Percentiles rank a stretch among this genome's conserved stretches.
Conservation (phyloP, 2,797 vertebrate genomes). For the Protosalanx chinensis region DNA sequence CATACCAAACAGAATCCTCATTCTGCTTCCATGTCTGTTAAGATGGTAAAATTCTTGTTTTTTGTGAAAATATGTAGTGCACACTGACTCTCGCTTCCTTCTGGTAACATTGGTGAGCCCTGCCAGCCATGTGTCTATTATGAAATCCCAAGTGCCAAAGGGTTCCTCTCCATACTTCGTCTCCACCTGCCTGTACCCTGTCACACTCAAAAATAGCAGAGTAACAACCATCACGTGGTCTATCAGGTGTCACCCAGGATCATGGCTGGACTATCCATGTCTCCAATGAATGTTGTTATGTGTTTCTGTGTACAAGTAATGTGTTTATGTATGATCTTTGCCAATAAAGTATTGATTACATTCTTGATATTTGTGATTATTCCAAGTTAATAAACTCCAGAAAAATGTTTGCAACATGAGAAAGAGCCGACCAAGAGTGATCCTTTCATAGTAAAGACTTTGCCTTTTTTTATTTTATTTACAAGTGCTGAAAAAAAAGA, state of each 20-base stretch:
- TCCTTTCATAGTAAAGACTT: constrained; percentile 26
- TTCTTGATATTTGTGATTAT: not conserved
- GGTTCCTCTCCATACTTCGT: not conserved
- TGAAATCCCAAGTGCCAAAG: not conserved
- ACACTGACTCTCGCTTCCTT: not conserved
- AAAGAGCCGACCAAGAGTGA: constrained; percentile 2
- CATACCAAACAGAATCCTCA: not conserved
- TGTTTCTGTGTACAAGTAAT: constrained; percentile 10
- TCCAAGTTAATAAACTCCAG: not conserved
- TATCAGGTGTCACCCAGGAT: constrained; percentile 4
- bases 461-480: constrained; percentile 72
- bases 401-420: not conserved
- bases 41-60: not conserved
- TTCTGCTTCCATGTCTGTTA: not conserved
- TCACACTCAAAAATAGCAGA: constrained; percentile 20
- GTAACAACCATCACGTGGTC: constrained; percentile 9
- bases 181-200: not conserved
- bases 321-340: constrained; percentile 11
- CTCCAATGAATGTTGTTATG: not conserved
- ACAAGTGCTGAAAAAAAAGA: constrained; percentile 75
- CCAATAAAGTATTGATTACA: not conserved
- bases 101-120: not conserved
- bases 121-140: not conserved
- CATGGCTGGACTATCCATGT: not conserved
- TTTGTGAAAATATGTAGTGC: not conserved